Evolutionary conservation across 1,140 invertebrate species (phyloP).

Genomic region (Lethrus apterus): DNA sequence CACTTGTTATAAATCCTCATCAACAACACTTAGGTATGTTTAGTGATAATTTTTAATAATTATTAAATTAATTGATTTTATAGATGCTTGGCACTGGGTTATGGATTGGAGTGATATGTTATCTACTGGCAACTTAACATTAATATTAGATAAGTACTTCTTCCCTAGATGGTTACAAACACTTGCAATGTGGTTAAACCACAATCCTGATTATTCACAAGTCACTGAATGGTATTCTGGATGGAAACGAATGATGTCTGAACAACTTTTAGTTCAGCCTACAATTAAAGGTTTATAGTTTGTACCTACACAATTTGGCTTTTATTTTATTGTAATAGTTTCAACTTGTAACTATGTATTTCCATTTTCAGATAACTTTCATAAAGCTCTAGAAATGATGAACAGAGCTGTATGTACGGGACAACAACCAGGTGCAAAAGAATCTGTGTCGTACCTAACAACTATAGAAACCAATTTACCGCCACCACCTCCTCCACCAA

Average conservation of each 20-base stretch:
- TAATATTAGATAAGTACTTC: constrained; percentile 73
- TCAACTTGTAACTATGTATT: background rate
- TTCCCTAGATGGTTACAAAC: constrained; percentile 83
- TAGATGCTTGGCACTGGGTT: constrained; percentile 62
- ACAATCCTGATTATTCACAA: constrained; percentile 74
- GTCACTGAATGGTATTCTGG: constrained; percentile 82
- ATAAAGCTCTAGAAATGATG: constrained; percentile 88
- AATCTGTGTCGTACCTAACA: constrained; percentile 51
- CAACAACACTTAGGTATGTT: constrained; percentile 66
- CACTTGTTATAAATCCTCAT: constrained; percentile 78
- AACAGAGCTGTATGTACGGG: constrained; percentile 64
- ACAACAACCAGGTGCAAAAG: constrained; percentile 48
- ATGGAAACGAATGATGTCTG: constrained; percentile 76
- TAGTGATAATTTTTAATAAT: constrained; percentile 13
- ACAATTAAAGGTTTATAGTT: constrained; percentile 55
- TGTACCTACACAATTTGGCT: background rate
- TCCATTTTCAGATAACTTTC: constrained; percentile 60
- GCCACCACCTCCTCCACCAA: constrained; percentile 50
- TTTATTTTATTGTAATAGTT: background rate
- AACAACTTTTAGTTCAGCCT: constrained; percentile 58
- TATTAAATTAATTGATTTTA: constrained; percentile 14
- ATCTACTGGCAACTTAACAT: constrained; percentile 59
- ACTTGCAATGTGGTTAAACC: constrained; percentile 72
- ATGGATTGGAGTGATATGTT: constrained; percentile 80
- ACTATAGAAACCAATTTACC: constrained; percentile 47